Evolutionary conservation across 2,888 invertebrate species (phyloP).

Genomic region (Tortrix viridana): DNA sequence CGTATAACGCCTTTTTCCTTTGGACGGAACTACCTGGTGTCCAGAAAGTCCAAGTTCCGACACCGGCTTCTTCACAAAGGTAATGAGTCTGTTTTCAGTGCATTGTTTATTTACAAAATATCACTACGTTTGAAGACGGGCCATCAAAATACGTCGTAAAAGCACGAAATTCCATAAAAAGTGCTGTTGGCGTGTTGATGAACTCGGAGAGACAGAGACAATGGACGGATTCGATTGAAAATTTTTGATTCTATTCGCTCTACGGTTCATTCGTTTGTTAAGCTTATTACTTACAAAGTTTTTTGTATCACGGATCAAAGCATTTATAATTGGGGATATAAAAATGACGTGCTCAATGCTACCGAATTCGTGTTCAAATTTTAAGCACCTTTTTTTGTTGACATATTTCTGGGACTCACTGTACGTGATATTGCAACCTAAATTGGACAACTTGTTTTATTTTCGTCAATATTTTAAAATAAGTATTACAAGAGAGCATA

Average conservation of each 20-base stretch:
- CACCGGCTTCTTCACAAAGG: conserved; percentile 74
- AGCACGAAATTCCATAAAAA: conserved; percentile 83
- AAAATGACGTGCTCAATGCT: too few species aligned
- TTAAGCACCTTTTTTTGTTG: too few species aligned
- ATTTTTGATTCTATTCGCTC: conserved; percentile 18
- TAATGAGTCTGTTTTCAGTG: conserved; percentile 81
- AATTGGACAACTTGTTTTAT: too few species aligned
- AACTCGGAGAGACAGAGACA: conserved; percentile 81
- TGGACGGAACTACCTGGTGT: conserved; percentile 34
- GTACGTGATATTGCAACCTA: too few species aligned
- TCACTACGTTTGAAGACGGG: conserved; percentile 84
- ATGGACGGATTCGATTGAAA: conserved; percentile 57
- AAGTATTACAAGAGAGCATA: too few species aligned
- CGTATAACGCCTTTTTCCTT: too few species aligned
- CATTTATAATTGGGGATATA: not conserved
- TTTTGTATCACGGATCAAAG: conserved; percentile 5
- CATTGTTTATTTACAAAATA: conserved; percentile 84
- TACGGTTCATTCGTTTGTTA: conserved; percentile 14
- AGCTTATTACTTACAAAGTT: conserved; percentile 7
- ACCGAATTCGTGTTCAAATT: too few species aligned
- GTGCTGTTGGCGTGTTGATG: conserved; percentile 74
- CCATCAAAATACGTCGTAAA: conserved; percentile 83
- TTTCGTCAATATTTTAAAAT: too few species aligned
- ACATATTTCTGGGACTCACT: too few species aligned
- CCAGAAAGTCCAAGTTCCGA: conserved; percentile 66